Evolutionary conservation across 2,888 invertebrate genomes (phyloP).

Genomic region (Lasioglossum oenotherae): DNA sequence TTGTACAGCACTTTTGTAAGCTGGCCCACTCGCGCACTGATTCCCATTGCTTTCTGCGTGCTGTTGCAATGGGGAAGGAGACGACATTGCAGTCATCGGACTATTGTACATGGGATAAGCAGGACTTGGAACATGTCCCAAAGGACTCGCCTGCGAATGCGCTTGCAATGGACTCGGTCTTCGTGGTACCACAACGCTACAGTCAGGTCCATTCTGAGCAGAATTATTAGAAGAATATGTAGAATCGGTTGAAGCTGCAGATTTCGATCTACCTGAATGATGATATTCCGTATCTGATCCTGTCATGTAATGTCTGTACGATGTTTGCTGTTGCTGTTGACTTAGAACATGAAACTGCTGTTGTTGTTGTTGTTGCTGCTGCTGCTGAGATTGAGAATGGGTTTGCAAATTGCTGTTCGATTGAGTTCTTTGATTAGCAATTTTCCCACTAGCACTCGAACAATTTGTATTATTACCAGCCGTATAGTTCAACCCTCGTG

Average conservation of each 20-base stretch:
- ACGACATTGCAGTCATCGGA: slow-evolving; percentile 91
- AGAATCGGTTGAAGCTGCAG: slow-evolving; percentile 88
- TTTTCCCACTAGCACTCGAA: slow-evolving; percentile 73
- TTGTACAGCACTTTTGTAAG: slow-evolving; percentile 76
- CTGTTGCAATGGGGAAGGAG: slow-evolving; percentile 87
- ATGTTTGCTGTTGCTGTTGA: slow-evolving; percentile 84
- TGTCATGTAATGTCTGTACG: slow-evolving; percentile 88
- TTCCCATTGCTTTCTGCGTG: slow-evolving; percentile 84
- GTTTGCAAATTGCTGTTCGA: slow-evolving; percentile 74
- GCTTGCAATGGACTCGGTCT: slow-evolving; percentile 89
- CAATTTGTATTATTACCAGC: slow-evolving; percentile 84
- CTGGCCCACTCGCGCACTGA: slow-evolving; percentile 75
- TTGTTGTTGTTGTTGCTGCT: slow-evolving; percentile 79
- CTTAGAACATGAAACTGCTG: slow-evolving; percentile 83
- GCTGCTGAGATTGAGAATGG: slow-evolving; percentile 61
- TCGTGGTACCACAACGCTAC: slow-evolving; percentile 88
- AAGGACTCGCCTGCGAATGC: slow-evolving; percentile 90
- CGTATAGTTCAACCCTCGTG: slow-evolving; percentile 87
- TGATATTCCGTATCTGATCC: slow-evolving; percentile 88
- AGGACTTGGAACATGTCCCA: slow-evolving; percentile 91
- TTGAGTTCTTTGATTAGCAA: slow-evolving; percentile 73
- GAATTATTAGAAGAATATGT: slow-evolving; percentile 87
- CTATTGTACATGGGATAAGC: slow-evolving; percentile 94
- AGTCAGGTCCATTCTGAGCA: slow-evolving; percentile 89
- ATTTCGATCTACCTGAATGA: slow-evolving; percentile 86